These are phyloP conservation scores for Coranthus polyacanthus DNA, from an alignment of 2,797 vertebrate genomes.

Conservation along the genomic window DNA sequence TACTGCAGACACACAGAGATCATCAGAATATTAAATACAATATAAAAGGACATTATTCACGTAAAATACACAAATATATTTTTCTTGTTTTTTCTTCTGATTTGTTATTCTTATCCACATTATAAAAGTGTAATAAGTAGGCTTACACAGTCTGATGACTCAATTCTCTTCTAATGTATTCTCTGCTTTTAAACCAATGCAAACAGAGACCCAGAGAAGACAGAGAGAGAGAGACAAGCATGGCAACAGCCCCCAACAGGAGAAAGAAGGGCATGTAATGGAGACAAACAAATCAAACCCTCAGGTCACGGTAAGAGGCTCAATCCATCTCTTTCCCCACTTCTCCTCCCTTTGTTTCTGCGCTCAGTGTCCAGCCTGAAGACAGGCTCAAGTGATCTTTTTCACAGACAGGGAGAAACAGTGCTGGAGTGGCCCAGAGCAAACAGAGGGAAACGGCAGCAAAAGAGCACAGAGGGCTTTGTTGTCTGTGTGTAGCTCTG, in stretches of 20 bases:
- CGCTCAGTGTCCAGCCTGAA: conserved; percentile 48
- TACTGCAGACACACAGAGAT: conserved; percentile 85
- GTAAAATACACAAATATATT: too few species aligned
- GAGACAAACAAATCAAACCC: conserved; percentile 49
- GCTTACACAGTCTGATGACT: not conserved
- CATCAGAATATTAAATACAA: not conserved
- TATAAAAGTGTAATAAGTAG: not conserved
- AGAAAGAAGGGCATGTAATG: conserved; percentile 11
- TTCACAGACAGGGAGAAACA: not conserved
- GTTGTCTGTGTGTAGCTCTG: conserved; percentile 57
- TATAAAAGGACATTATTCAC: not conserved
- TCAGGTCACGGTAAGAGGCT: conserved; percentile 36
- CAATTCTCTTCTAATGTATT: not conserved
- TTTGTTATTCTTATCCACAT: too few species aligned
- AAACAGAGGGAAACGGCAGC: conserved; percentile 36
- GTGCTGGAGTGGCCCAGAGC: conserved; percentile 50
- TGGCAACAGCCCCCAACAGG: conserved; percentile 22
- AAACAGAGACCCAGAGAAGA: conserved; percentile 21
- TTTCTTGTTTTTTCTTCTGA: too few species aligned
- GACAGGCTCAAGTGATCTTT: conserved; percentile 44
- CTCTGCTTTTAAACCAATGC: conserved; percentile 8
- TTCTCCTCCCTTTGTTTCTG: not conserved
- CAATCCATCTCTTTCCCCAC: conserved; percentile 22
- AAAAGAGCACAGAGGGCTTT: conserved; percentile 57
- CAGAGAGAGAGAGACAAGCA: conserved; percentile 25